These are phyloP conservation scores for Hypsibius dujardini DNA, from an alignment of 1,140 invertebrate genomes.

Conservation along the genomic window DNA sequence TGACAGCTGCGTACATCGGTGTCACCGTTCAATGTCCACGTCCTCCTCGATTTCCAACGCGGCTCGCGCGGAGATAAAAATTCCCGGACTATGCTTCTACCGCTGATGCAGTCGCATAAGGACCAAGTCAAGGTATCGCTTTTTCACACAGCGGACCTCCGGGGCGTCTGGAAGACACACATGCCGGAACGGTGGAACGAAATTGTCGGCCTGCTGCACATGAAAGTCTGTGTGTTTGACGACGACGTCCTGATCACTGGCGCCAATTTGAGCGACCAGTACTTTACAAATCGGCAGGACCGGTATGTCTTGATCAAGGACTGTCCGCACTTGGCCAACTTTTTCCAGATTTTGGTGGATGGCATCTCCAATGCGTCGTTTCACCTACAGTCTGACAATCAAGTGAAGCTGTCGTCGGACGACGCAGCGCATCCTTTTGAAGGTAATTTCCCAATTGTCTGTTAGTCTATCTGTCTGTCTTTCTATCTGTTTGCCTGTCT, in stretches of 20 bases:
- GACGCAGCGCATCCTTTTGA: constrained; percentile 34
- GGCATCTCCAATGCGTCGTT: constrained; percentile 39
- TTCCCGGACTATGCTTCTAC: constrained; percentile 56
- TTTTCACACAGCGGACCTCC: constrained; percentile 79
- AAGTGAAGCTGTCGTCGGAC: constrained; percentile 28
- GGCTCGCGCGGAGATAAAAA: constrained; percentile 61
- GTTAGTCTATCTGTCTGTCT: no score
- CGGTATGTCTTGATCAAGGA: constrained; percentile 78
- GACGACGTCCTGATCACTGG: constrained; percentile 79
- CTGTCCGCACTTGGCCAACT: constrained; percentile 57
- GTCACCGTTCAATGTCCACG: constrained; percentile 48
- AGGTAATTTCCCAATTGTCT: constrained; percentile 29
- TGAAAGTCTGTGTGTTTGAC: constrained; percentile 94
- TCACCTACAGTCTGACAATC: constrained; percentile 29
- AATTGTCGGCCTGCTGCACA: constrained; percentile 80
- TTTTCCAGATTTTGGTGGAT: constrained; percentile 45
- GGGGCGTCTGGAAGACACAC: constrained; percentile 54
- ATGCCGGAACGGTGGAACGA: constrained; percentile 71
- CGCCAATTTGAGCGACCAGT: constrained; percentile 90
- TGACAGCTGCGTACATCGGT: constrained; percentile 27
- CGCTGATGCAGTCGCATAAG: constrained; percentile 44
- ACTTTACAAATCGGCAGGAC: constrained; percentile 93
- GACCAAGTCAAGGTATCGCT: constrained; percentile 39
- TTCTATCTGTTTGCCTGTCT: no score
- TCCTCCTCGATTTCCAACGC: constrained; percentile 73